These are phyloP conservation scores for Lottia gigantea DNA, from an alignment of 2,888 invertebrate species.

Conservation along the genomic window DNA sequence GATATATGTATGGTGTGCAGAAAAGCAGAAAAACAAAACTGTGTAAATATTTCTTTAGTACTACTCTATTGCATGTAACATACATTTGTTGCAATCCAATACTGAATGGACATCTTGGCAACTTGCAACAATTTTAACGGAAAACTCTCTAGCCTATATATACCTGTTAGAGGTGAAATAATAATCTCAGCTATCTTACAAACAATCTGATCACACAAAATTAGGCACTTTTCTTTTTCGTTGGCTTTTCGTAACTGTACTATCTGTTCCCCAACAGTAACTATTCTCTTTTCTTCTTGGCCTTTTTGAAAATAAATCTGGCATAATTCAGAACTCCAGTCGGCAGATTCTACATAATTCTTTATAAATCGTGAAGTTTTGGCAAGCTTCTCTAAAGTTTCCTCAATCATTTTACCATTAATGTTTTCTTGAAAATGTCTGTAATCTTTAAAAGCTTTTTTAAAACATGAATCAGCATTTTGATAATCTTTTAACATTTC, in stretches of 20 bases:
- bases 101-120: no score
- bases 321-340: not conserved
- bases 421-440: slow-evolving; percentile 27
- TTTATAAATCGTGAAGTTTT: not conserved
- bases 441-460: slow-evolving; percentile 50
- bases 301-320: not conserved
- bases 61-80: no score
- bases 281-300: slow-evolving; percentile 8
- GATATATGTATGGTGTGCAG: no score
- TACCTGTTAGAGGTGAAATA: slow-evolving; percentile 2
- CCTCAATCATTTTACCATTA: not conserved
- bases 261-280: not conserved
- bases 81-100: no score
- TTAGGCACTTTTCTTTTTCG: not conserved
- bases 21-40: no score
- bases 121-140: no score
- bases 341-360: slow-evolving; percentile 1
- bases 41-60: no score
- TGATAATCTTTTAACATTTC: slow-evolving; percentile 39
- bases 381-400: slow-evolving; percentile 13
- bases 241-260: not conserved
- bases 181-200: not conserved
- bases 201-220: not conserved
- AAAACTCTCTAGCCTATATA: no score
- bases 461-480: slow-evolving; percentile 46